Evolutionary conservation across 2,888 invertebrate species (phyloP), one percentile per base, ranked within the genome.

Genomic region (Tiliacea aurago): DNA sequence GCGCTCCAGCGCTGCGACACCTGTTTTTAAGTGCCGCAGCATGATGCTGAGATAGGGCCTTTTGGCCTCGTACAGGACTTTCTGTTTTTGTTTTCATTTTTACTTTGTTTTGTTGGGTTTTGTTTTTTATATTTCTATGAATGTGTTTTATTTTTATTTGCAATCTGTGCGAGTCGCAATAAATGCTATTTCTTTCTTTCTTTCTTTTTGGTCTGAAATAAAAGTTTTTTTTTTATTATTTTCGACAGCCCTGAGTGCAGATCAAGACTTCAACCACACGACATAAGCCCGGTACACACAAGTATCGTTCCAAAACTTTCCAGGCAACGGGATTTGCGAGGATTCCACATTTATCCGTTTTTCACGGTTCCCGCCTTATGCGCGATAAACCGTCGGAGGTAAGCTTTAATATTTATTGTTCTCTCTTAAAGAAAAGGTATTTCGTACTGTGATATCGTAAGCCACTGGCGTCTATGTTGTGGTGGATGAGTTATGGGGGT

Each of bases 321-420:
- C 88, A 87, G 84, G 87, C 86, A 86, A 83, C 85, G 89, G 93
- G 93, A 92, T 94, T 94, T 93, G 86, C 83, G 87, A 86, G 92
- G 92, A 92, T 93, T 89, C 85, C 88, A 86, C 91, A 90, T 91
- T 93, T 94, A 94, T 94, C 94, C 94, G 93, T 93, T 94, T 93
- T 93, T 92, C 93, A 93, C 92, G 91, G 92, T 88, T 88, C 85
- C 89, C 91, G 90, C 91, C 87, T 86, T 87, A 82, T 84, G 85
- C 80, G 92, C 91, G 94, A 94, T 94, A 95, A 94, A 91, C 91
- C 90, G 87, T 83, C 89, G 88, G 85, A 90, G 90, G 93, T 92
- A 93, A 93, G 93, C 93, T 92, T 93, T 93, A 91, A 94, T 94
- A 94, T 94, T 94, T 94, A 94, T 94, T 90, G 93, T 90, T 91